Evolutionary conservation across 2,797 vertebrate species (phyloP).

Genomic region (Percopsis omiscomaycus): DNA sequence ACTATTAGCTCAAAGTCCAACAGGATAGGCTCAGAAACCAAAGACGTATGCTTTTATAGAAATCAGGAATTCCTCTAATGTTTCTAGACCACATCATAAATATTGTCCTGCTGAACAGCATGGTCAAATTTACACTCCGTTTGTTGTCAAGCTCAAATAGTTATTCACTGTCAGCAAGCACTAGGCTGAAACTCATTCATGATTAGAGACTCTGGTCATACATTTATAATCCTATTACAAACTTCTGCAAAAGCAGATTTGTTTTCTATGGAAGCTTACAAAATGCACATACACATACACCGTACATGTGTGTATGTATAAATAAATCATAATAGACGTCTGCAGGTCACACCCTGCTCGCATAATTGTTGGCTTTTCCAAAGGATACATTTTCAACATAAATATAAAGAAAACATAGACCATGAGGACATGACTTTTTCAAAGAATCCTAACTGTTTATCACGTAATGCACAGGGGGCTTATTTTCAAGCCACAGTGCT

Average conservation of each 20-base stretch:
- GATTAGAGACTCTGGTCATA: constrained; percentile 7
- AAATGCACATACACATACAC: no score
- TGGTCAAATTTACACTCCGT: constrained; percentile 56
- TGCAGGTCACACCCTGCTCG: background rate
- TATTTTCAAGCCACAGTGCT: constrained; percentile 55
- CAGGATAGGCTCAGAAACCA: constrained; percentile 42
- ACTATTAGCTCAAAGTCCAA: constrained; percentile 45
- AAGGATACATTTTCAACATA: constrained; percentile 7
- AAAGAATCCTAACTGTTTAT: constrained; percentile 37
- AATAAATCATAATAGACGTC: background rate
- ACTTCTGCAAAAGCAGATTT: no score
- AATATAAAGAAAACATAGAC: constrained; percentile 22
- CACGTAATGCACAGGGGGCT: constrained; percentile 43
- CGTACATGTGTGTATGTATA: no score
- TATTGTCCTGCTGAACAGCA: constrained; percentile 39
- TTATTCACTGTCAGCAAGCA: constrained; percentile 34
- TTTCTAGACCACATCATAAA: constrained; percentile 58
- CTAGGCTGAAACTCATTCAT: constrained; percentile 11
- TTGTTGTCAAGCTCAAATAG: constrained; percentile 45
- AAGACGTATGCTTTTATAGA: constrained; percentile 46
- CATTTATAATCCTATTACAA: constrained; percentile 12
- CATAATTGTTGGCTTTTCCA: constrained; percentile 13
- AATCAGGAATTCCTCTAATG: constrained; percentile 59
- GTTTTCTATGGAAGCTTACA: no score
- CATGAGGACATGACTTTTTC: constrained; percentile 26